Percentiles rank a stretch among this genome's conserved stretches.
Conservation (phyloP, 2,113 vertebrate genomes). For the Ptychochromis oligacanthus region DNA sequence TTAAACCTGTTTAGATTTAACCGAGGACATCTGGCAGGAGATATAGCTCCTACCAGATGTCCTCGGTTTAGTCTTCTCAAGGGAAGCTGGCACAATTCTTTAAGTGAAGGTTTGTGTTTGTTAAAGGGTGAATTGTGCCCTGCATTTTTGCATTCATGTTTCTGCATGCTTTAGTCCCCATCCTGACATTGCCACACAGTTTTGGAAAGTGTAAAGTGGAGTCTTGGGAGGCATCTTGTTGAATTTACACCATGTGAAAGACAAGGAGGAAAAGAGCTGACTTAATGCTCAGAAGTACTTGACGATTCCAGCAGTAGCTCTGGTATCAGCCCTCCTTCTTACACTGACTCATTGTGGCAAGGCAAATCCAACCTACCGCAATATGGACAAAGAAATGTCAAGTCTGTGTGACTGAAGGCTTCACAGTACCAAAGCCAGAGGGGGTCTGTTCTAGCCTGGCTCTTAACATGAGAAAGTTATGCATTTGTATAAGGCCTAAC, state of each 20-base stretch:
- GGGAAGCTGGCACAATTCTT: background rate
- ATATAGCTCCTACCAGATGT: background rate
- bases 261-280: slow-evolving; percentile 6
- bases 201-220: background rate
- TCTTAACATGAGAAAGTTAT: slow-evolving; percentile 9
- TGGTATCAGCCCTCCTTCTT: background rate
- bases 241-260: slow-evolving; percentile 30
- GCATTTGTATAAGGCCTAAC: background rate
- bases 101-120: background rate
- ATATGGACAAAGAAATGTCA: slow-evolving; percentile 37
- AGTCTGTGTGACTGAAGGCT: slow-evolving; percentile 12
- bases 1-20: background rate
- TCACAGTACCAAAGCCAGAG: background rate
- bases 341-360: slow-evolving; percentile 10
- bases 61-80: rapidly evolving
- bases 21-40: too few species aligned
- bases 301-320: slow-evolving; percentile 1
- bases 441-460: background rate
- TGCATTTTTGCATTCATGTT: background rate
- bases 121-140: background rate
- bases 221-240: slow-evolving; percentile 16
- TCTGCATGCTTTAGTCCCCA: background rate
- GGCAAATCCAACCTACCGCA: slow-evolving; percentile 29
- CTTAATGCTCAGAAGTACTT: slow-evolving; percentile 7
- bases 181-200: background rate